Evolutionary conservation across 53 echinoderm and acorn worm species (phyloP), one percentile per base, ranked within the genome.

Genomic region (Patiria pectinifera): DNA sequence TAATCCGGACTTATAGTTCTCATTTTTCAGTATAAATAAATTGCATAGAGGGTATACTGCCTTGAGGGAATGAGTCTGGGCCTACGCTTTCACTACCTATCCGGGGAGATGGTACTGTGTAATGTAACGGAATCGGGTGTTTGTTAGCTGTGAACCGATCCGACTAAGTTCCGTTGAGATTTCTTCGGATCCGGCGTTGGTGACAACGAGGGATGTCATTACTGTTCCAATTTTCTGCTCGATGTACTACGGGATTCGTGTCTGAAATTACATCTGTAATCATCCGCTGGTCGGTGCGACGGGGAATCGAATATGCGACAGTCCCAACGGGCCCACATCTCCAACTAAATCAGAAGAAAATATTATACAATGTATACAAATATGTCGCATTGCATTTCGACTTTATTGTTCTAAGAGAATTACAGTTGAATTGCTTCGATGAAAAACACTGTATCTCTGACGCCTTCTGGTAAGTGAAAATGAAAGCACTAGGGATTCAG

Each of bases 211-310:
- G 24, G 44, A 84, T 62, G 63, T 35, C 84, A 84, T 84, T 84
- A 44, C 63, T 62, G 84, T 84, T 84, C 62, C 84, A 84, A 84
- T 84, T 84, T 84, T 84, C 84, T 66, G 84, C 84, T 84, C 84
- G 62, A 84, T 84, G 66, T 53, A 23, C 83, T 60, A 58, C 59
- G 58, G 2, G 59, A 14, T 46, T n/a, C n/a, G 4, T 82, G 58
- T 58, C 58, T 82, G 59, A 76, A 76, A 76, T 76, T 76, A 76
- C 76, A 76, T 76, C 76, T 25, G 23, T 43, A 76, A 76, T 76
- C 11, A 76, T 76, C 76, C 9, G n/a, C 25, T 4, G 23, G 26
- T 76, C 25, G 44, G 11, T 43, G 76, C 25, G 44, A 35, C 76
- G 21, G 76, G 44, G 76, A 24, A 43, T n/a, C 76, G 4, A 43